Evolutionary conservation across 2,888 invertebrate species (phyloP), one percentile per base, ranked within the genome.

Genomic region (Coelinius sp.): DNA sequence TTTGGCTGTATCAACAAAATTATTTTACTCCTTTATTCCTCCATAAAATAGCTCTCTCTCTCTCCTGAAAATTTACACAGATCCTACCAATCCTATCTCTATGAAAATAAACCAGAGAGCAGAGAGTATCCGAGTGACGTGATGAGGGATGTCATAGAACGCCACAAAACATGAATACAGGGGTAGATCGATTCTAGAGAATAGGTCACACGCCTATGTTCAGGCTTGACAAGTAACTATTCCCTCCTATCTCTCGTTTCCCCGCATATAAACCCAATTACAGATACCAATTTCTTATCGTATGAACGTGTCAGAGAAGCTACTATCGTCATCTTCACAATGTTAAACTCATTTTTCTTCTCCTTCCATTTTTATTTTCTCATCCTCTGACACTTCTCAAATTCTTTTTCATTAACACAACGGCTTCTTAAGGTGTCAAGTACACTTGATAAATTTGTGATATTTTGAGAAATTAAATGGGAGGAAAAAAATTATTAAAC

Each of bases 151-250:
- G 56, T 56, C 31, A 56, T 14, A 31, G 31, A 56, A 56, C 56
- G 56, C 27, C 56, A 56, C 17, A 56, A 56, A 56, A 56, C 31
- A 56, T 27, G 14, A 56, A 56, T 56, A 67, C 70, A 49, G 68
- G 68, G 71, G 73, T 14, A 46, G 73, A 75, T 76, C 73, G 73
- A 76, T 76, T 74, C 71, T 68, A 65, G 66, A 73, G 74, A 77
- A 75, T 77, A 70, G 77, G 75, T 75, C 75, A 74, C 75, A 75
- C 73, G 73, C 70, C 70, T 52, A 66, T 53, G 52, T 12, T 71
- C 68, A 35, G 35, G 38, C 25, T 20, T 44, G 27, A 27, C 53
- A 49, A 49, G 49, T 49, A 49, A 17, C 49, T 49, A 10, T 5
- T 10, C 20, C 20, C 49, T 3, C 20, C 25, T 56, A 27, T 27